Evolutionary conservation across 2,888 invertebrate genomes (phyloP).

Genomic region (Chironomus riparius): DNA sequence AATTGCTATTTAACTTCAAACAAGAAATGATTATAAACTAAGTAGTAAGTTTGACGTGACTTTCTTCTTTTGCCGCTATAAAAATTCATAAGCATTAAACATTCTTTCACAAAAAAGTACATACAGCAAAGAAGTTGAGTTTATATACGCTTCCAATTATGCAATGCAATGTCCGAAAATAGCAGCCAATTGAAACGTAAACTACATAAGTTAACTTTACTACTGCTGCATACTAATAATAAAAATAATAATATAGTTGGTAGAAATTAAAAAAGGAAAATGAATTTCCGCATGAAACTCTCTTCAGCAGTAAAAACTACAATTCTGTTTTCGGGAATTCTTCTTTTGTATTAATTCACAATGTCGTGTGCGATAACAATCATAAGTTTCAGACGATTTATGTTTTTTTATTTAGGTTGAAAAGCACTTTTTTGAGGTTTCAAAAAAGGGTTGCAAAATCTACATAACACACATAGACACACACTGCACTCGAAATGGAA

Average conservation of each 20-base stretch:
- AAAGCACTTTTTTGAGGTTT: too few relatives aligned
- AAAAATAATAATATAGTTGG: not conserved
- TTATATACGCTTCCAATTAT: not conserved
- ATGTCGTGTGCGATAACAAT: slow-evolving; percentile 24
- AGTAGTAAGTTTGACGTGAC: too few relatives aligned
- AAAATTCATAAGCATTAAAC: too few relatives aligned
- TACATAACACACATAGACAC: not conserved
- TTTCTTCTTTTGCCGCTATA: too few relatives aligned
- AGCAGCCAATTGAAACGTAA: not conserved
- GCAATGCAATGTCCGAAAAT: slow-evolving; percentile 10
- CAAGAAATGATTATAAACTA: too few relatives aligned
- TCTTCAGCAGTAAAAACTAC: not conserved
- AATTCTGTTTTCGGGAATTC: not conserved
- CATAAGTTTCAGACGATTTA: slow-evolving; percentile 25
- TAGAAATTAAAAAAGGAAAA: not conserved
- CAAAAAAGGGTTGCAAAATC: slow-evolving; percentile 17
- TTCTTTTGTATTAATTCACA: not conserved
- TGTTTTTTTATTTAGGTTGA: slow-evolving; percentile 1
- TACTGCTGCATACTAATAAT: not conserved
- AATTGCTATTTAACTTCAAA: too few relatives aligned
- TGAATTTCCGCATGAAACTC: not conserved
- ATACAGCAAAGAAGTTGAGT: too few relatives aligned
- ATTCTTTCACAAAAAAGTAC: not conserved
- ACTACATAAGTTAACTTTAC: not conserved
- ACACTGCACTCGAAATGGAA: not conserved